These are phyloP conservation scores for Sebastes variabilis DNA, from an alignment of 2,797 vertebrate species.

Conservation along the genomic window DNA sequence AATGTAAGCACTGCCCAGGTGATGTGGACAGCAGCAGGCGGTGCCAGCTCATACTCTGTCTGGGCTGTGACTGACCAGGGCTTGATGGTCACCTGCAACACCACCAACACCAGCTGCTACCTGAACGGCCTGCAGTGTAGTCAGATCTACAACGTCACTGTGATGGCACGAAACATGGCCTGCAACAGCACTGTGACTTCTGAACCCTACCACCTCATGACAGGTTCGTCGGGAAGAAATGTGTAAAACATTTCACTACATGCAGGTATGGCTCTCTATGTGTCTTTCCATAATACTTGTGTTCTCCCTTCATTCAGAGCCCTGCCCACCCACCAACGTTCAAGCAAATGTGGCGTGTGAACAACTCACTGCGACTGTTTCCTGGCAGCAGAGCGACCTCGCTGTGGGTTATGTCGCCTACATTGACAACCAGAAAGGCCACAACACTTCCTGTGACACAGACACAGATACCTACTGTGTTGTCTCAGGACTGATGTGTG, in stretches of 20 bases:
- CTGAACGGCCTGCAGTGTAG: conserved; percentile 74
- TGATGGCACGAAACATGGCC: conserved; percentile 52
- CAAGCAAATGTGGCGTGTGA: conserved; percentile 63
- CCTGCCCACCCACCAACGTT: conserved; percentile 77
- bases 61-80: conserved; percentile 50
- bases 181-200: conserved; percentile 57
- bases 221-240: conserved; percentile 60
- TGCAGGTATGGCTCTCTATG: not conserved
- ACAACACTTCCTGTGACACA: conserved; percentile 47
- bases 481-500: conserved; percentile 65
- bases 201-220: conserved; percentile 41
- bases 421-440: conserved; percentile 48
- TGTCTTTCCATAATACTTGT: not conserved
- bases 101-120: conserved; percentile 50
- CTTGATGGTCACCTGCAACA: conserved; percentile 35
- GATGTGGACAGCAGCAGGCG: conserved; percentile 48
- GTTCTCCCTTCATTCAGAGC: conserved; percentile 59
- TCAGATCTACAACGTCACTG: conserved; percentile 73
- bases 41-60: conserved; percentile 57
- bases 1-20: conserved; percentile 38
- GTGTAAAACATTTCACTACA: not conserved
- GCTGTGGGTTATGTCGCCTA: conserved; percentile 71
- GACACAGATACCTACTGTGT: conserved; percentile 41
- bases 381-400: conserved; percentile 74
- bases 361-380: conserved; percentile 48